Conservation (phyloP, 2,888 invertebrate species). For the Andrena hattorfiana region DNA sequence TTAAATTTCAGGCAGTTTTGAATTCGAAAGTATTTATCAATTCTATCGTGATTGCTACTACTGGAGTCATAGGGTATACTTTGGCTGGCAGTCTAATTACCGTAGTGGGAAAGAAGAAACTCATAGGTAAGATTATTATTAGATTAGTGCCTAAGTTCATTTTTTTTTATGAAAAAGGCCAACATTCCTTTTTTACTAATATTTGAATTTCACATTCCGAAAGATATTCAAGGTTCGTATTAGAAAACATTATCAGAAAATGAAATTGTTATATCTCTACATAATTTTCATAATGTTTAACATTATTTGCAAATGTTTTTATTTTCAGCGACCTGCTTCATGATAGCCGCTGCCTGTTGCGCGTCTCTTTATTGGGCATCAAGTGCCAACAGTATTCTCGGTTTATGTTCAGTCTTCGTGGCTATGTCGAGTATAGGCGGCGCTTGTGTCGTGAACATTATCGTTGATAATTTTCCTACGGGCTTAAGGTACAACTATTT, state of each 20-base stretch:
- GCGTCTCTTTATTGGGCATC: constrained; percentile 82
- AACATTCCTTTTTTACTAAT: neutral
- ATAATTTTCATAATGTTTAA: neutral
- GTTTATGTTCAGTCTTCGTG: constrained; percentile 81
- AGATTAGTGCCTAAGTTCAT: neutral
- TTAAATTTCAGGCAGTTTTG: constrained; percentile 83
- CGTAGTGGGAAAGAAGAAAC: constrained; percentile 86
- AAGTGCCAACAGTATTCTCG: constrained; percentile 78
- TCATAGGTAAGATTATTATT: constrained; percentile 85
- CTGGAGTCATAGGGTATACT: constrained; percentile 88
- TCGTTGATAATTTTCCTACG: constrained; percentile 84
- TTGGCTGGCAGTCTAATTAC: constrained; percentile 87
- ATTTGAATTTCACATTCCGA: neutral
- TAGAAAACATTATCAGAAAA: neutral
- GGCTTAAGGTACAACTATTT: constrained; percentile 75
- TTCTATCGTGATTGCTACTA: constrained; percentile 89
- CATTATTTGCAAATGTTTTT: neutral
- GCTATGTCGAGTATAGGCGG: constrained; percentile 85
- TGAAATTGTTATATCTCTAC: neutral
- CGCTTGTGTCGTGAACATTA: constrained; percentile 86
- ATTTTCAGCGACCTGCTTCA: constrained; percentile 79
- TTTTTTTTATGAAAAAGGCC: neutral
- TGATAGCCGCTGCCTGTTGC: constrained; percentile 81
- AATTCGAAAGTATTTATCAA: constrained; percentile 89
- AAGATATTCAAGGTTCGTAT: neutral